These are phyloP conservation scores for Asteroscopus sphinx DNA, from an alignment of 2,888 invertebrate genomes.

Conservation along the genomic window DNA sequence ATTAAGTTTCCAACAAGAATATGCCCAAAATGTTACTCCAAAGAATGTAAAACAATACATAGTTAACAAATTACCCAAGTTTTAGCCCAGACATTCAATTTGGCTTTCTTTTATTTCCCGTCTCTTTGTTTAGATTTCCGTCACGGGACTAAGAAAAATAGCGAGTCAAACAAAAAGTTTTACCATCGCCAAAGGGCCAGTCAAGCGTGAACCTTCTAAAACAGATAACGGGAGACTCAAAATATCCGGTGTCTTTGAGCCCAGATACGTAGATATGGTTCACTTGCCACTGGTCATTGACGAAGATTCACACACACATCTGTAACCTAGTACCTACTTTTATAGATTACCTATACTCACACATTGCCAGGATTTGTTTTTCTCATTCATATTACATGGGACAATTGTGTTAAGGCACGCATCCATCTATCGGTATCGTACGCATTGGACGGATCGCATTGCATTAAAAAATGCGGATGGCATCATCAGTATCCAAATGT, in stretches of 20 bases:
- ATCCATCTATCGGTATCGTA: too few relatives aligned
- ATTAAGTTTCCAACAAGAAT: constrained; percentile 21
- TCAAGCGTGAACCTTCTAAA: constrained; percentile 73
- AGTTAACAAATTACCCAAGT: constrained; percentile 64
- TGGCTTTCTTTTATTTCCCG: constrained; percentile 74
- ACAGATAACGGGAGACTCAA: constrained; percentile 65
- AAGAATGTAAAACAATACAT: constrained; percentile 46
- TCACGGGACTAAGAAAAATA: constrained; percentile 72
- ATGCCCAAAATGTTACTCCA: constrained; percentile 17
- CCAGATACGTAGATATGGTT: constrained; percentile 48
- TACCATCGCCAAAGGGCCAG: constrained; percentile 69
- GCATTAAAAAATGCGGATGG: too few relatives aligned
- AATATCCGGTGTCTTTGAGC: constrained; percentile 62
- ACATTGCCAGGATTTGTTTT: too few relatives aligned
- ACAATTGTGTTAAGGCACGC: too few relatives aligned
- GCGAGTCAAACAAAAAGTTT: constrained; percentile 71
- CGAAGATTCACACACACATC: constrained; percentile 38
- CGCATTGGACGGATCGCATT: too few relatives aligned
- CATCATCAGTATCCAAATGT: too few relatives aligned
- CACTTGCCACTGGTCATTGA: constrained; percentile 46
- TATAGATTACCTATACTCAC: background rate
- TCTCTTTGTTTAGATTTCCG: constrained; percentile 78
- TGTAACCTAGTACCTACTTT: background rate
- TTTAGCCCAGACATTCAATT: constrained; percentile 72
- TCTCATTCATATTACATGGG: too few relatives aligned